Evolutionary conservation across 2,797 vertebrate genomes (phyloP).

Genomic region (Schizopygopsis pylzovi): DNA sequence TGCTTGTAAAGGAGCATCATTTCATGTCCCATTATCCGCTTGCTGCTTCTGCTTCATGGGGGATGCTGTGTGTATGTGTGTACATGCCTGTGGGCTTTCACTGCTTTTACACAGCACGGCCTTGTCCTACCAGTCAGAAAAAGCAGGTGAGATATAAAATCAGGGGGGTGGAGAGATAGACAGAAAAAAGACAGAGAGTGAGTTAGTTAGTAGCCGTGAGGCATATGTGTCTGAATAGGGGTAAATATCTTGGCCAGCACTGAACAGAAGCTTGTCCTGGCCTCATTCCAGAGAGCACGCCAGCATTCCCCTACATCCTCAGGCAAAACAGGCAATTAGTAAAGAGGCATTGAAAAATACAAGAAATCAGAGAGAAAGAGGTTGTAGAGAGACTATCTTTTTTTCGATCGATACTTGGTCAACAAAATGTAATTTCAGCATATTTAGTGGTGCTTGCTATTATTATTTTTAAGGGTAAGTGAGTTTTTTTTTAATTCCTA

Average conservation of each 20-base stretch:
- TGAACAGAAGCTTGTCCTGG: conserved; percentile 47
- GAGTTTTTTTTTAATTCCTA: not conserved
- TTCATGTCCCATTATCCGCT: conserved; percentile 52
- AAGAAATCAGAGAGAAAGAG: conserved; percentile 22
- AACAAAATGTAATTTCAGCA: not conserved
- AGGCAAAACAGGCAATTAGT: conserved; percentile 59
- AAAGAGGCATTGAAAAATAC: conserved; percentile 28
- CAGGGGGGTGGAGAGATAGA: not conserved
- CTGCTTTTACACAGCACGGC: conserved; percentile 24
- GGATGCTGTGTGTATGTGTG: conserved; percentile 36
- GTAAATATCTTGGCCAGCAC: conserved; percentile 32
- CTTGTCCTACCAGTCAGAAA: conserved; percentile 27
- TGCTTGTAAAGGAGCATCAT: conserved; percentile 58
- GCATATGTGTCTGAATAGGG: conserved; percentile 42
- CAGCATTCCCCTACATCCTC: conserved; percentile 35
- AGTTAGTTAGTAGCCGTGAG: conserved; percentile 28
- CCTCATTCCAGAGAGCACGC: conserved; percentile 43
- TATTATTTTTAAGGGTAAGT: not conserved
- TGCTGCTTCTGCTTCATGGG: conserved; percentile 36
- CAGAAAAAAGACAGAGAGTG: conserved; percentile 13
- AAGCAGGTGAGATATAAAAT: conserved; percentile 11
- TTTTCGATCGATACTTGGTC: not conserved
- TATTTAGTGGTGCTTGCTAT: not conserved
- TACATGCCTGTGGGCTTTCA: conserved; percentile 22
- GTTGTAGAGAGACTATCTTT: not conserved